Evolutionary conservation across 2,113 vertebrate genomes (phyloP).

Genomic region (Bambusicola thoracicus): DNA sequence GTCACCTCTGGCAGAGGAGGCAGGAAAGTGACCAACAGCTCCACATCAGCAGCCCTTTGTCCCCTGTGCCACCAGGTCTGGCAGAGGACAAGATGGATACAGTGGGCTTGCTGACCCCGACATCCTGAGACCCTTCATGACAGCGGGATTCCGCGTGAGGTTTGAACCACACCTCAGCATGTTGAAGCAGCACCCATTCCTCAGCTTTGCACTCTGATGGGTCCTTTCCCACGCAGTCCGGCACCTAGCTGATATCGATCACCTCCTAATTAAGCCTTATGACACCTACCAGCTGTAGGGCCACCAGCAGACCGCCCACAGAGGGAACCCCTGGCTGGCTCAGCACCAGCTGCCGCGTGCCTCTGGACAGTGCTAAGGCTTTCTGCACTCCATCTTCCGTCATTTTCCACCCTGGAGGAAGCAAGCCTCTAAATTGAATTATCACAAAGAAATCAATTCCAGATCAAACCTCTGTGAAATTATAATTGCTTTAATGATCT

Average conservation of each 20-base stretch:
- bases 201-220: background rate
- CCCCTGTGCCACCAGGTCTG: background rate
- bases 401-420: conserved; percentile 40
- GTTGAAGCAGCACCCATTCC: background rate
- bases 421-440: conserved; percentile 70
- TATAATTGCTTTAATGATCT: conserved; percentile 73
- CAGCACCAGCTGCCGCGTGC: background rate
- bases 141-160: background rate
- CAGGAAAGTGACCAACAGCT: background rate
- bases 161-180: background rate
- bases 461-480: conserved; percentile 77
- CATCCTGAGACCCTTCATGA: background rate
- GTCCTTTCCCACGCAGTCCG: background rate
- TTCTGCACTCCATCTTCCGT: conserved; percentile 52
- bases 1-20: background rate
- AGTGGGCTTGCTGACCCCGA: background rate
- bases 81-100: background rate
- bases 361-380: background rate
- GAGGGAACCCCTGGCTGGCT: background rate
- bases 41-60: background rate
- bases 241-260: background rate
- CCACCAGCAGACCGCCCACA: background rate
- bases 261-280: background rate
- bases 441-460: conserved; percentile 75
- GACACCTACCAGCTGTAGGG: background rate